Evolutionary conservation across 23 tunicate species (phyloP).

Genomic region (Phallusia fumigata): DNA sequence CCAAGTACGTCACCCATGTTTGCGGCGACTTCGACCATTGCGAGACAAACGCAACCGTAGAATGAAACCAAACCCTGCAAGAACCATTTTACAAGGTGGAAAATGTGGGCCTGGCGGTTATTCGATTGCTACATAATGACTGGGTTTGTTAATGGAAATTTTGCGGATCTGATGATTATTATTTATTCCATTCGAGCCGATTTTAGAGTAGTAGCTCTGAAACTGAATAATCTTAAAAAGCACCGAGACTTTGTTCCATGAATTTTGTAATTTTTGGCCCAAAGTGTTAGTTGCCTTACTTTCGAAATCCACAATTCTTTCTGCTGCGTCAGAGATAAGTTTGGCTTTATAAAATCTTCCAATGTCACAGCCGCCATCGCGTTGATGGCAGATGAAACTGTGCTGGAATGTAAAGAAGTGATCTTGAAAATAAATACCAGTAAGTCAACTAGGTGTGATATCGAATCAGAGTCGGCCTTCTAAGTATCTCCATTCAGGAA

Average conservation of each 20-base stretch:
- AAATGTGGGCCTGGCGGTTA: not conserved
- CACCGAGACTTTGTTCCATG: not conserved
- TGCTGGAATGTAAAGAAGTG: not conserved
- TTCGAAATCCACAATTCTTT: not conserved
- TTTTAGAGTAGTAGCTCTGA: no score
- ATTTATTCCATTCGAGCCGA: no score
- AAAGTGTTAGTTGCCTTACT: not conserved
- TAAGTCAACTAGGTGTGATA: no score
- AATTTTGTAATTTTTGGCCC: not conserved
- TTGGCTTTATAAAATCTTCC: not conserved
- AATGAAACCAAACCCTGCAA: constrained; percentile 19
- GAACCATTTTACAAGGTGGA: no score
- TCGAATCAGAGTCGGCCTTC: no score
- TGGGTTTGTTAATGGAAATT: not conserved
- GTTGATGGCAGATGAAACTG: constrained; percentile 3
- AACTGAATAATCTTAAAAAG: no score
- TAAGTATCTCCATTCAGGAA: no score
- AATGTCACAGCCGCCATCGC: not conserved
- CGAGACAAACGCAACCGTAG: constrained; percentile 8
- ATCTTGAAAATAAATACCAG: not conserved
- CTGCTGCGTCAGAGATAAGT: not conserved
- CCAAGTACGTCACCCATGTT: not conserved
- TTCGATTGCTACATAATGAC: not conserved
- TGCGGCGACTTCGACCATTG: not conserved
- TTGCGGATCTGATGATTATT: not conserved